These are phyloP conservation scores for Lasioglossum zephyrum DNA, from an alignment of 2,888 invertebrate genomes.

Conservation along the genomic window DNA sequence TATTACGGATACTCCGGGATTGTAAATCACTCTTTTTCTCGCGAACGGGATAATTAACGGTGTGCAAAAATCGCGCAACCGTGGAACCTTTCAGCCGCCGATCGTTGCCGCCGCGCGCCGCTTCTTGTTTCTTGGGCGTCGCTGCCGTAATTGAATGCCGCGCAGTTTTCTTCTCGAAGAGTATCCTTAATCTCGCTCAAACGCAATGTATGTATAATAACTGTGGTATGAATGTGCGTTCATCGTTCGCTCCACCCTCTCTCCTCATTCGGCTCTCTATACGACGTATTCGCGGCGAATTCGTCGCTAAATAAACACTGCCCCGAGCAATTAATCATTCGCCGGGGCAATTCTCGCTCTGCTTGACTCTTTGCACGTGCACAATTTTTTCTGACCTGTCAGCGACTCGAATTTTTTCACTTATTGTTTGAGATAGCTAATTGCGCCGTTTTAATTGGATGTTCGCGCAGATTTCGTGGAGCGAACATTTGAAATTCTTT, in stretches of 20 bases:
- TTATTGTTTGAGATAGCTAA: not conserved
- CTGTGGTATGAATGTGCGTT: not conserved
- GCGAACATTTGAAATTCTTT: too few relatives aligned
- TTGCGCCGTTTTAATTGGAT: not conserved
- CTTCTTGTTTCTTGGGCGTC: constrained; percentile 6
- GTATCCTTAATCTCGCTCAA: not conserved
- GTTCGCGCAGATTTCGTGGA: not conserved
- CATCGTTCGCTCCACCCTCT: not conserved
- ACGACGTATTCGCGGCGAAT: not conserved
- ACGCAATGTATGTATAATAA: not conserved
- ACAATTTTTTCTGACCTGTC: not conserved
- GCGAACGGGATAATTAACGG: not conserved
- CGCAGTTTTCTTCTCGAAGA: not conserved
- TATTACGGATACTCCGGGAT: constrained; percentile 29
- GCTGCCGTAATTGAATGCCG: not conserved
- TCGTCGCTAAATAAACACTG: not conserved
- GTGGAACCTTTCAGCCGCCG: constrained; percentile 18
- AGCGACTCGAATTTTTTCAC: not conserved
- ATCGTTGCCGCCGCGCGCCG: not conserved
- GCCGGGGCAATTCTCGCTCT: not conserved
- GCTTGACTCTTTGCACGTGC: too few relatives aligned
- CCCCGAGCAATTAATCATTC: not conserved
- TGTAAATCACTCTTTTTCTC: constrained; percentile 46
- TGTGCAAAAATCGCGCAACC: constrained; percentile 22
- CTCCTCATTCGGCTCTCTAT: not conserved